Evolutionary conservation across 2,797 vertebrate genomes (phyloP).

Genomic region (Enteromius argenteus): DNA sequence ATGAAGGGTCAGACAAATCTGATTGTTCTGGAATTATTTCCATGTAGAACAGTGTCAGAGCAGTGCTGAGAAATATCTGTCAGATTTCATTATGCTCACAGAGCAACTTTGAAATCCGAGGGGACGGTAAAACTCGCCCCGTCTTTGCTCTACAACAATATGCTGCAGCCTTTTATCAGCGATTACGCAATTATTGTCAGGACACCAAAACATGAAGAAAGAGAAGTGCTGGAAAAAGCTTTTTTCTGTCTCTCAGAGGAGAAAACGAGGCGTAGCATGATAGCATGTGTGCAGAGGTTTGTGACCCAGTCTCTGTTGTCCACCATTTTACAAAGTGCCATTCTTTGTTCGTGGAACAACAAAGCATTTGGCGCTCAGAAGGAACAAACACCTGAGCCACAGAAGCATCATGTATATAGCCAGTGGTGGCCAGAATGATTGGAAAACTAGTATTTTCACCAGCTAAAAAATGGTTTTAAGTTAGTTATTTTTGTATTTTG

Average conservation of each 20-base stretch:
- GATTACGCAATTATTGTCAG: conserved; percentile 58
- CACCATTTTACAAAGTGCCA: conserved; percentile 1
- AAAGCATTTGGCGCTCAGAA: neutral
- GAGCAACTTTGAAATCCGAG: conserved; percentile 39
- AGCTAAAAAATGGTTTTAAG: no score
- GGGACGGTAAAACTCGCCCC: conserved; percentile 52
- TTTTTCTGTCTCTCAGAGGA: conserved; percentile 28
- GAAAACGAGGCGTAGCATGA: neutral
- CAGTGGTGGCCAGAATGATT: no score
- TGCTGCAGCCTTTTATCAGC: conserved; percentile 54
- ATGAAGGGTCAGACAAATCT: conserved; percentile 60
- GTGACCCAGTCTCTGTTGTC: conserved; percentile 22
- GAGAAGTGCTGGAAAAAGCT: conserved; percentile 52
- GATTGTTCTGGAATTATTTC: conserved; percentile 72
- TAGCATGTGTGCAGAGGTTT: conserved; percentile 36
- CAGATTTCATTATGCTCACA: conserved; percentile 63
- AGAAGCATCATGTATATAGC: neutral
- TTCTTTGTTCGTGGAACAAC: neutral
- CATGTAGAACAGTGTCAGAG: conserved; percentile 65
- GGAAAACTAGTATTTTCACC: no score
- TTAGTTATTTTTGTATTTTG: no score
- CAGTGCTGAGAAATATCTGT: conserved; percentile 58
- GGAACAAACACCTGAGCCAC: neutral
- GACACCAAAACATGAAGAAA: conserved; percentile 44
- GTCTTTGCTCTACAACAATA: conserved; percentile 49